Conservation (phyloP, 1,140 invertebrate species). For the Teleogryllus occipitalis region DNA sequence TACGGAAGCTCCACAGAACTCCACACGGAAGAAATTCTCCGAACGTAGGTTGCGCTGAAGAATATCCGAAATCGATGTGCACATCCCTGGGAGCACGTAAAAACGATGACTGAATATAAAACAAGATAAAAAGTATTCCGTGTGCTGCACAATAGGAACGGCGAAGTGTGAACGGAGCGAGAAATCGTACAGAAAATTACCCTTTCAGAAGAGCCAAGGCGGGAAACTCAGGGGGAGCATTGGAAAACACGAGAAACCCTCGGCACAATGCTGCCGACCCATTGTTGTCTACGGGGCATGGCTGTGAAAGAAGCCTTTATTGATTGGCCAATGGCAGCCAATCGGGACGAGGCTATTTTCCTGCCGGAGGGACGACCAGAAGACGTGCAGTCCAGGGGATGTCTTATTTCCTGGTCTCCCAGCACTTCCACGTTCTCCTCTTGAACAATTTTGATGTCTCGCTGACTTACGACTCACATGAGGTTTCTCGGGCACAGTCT, state of each 20-base stretch:
- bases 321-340: neutral
- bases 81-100: neutral
- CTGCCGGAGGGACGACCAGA: neutral
- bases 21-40: neutral
- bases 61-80: neutral
- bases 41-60: neutral
- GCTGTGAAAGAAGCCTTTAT: neutral
- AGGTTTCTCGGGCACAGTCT: too few relatives aligned
- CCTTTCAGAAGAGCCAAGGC: neutral
- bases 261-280: neutral
- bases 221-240: neutral
- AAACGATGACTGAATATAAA: slow-evolving; percentile 5
- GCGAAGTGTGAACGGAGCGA: neutral
- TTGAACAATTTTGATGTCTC: too few relatives aligned
- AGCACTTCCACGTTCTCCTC: too few relatives aligned
- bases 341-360: neutral
- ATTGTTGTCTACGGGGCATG: neutral
- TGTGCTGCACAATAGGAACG: neutral
- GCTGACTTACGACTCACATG: too few relatives aligned
- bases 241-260: slow-evolving; percentile 1
- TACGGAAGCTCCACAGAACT: neutral
- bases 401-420: neutral
- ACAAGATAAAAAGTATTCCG: slow-evolving; percentile 5
- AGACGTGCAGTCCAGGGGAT: neutral
- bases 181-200: slow-evolving; percentile 5